These are phyloP conservation scores for Drosophila rufa DNA, from an alignment of 1,140 invertebrate genomes.

Conservation along the genomic window DNA sequence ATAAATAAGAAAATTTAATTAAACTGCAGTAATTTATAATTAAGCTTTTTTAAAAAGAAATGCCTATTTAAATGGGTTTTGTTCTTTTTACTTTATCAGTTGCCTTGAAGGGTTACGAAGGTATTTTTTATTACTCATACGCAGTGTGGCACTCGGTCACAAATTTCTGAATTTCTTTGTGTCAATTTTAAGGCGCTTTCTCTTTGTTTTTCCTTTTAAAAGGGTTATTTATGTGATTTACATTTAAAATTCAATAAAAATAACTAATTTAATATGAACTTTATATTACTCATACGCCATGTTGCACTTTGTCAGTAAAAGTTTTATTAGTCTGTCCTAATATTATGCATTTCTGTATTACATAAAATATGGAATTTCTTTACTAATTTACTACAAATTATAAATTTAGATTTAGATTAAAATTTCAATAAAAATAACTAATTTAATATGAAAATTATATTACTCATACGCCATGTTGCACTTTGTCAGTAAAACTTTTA, in stretches of 20 bases:
- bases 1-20: neutral
- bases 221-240: neutral
- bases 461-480: constrained; percentile 7
- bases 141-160: neutral
- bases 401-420: too few relatives aligned
- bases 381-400: too few relatives aligned
- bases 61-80: neutral
- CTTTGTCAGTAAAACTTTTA: too few relatives aligned
- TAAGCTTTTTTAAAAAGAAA: neutral
- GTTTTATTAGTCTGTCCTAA: too few relatives aligned
- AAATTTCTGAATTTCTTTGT: neutral
- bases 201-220: neutral
- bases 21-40: neutral
- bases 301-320: too few relatives aligned
- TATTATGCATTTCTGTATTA: too few relatives aligned
- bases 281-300: too few relatives aligned
- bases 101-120: neutral
- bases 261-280: too few relatives aligned
- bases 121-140: constrained; percentile 7
- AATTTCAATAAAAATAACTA: too few relatives aligned
- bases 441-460: neutral
- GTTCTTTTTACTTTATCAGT: neutral
- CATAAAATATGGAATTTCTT: too few relatives aligned
- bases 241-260: too few relatives aligned
- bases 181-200: neutral